Conservation (phyloP, 2,113 vertebrate genomes). For the Pterocles orientalis region DNA sequence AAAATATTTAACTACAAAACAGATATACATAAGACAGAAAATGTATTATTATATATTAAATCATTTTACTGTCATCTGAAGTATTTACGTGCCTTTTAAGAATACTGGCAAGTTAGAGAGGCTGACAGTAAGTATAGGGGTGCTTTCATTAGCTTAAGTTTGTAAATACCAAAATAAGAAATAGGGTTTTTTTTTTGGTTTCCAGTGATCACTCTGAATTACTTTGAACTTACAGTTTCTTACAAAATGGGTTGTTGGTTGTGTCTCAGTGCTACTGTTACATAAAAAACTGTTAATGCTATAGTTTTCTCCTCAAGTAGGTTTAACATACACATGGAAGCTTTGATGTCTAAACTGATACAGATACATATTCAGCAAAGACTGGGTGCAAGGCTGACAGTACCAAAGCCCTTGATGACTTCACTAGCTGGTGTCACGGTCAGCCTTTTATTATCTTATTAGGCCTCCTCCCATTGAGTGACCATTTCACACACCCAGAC, state of each 20-base stretch:
- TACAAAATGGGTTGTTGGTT: background rate
- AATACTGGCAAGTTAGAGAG: background rate
- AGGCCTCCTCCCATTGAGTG: fast-evolving
- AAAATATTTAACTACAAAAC: background rate
- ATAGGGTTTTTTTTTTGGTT: background rate
- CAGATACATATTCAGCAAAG: background rate
- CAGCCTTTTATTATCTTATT: background rate
- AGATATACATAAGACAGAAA: background rate
- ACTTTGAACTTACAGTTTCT: background rate
- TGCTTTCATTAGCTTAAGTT: background rate
- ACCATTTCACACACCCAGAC: fast-evolving
- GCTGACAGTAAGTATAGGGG: background rate
- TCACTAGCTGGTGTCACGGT: background rate
- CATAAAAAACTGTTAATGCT: background rate
- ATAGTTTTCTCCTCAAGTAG: background rate
- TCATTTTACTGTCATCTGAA: background rate
- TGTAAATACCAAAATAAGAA: background rate
- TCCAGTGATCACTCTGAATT: background rate
- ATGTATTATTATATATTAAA: background rate
- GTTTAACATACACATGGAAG: background rate
- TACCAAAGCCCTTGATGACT: background rate
- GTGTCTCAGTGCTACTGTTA: background rate
- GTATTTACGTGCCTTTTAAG: background rate
- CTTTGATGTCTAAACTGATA: background rate
- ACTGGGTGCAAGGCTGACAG: background rate